phyloP scores from a whole-genome alignment of 2,888 invertebrate species.

The Allolobophora icterica region DNA sequence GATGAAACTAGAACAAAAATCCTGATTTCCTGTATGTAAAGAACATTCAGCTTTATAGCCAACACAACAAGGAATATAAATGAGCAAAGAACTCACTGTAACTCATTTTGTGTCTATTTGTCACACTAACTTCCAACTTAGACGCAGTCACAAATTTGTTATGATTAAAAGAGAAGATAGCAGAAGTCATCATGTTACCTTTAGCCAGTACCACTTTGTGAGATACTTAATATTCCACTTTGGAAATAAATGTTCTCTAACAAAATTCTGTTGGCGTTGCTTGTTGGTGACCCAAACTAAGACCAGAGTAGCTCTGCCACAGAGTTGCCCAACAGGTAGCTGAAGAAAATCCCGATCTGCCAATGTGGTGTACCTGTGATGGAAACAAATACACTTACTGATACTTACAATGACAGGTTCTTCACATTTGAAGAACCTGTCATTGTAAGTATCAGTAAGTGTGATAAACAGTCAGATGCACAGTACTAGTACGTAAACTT shows the following conservation, averaged over 20 bases:
- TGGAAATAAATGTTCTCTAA: conserved; percentile 76
- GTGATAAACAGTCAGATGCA: background rate
- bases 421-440: background rate
- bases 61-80: too few species aligned
- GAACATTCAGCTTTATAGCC: too few species aligned
- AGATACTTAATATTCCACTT: conserved; percentile 78
- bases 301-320: conserved; percentile 73
- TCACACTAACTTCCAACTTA: too few species aligned
- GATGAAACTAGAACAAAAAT: too few species aligned
- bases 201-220: conserved; percentile 87
- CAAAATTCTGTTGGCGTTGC: conserved; percentile 71
- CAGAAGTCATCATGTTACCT: conserved; percentile 68
- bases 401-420: background rate
- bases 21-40: too few species aligned
- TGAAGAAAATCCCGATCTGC: conserved; percentile 76
- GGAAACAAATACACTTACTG: background rate
- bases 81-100: too few species aligned
- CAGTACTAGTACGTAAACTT: background rate
- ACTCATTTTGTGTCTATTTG: too few species aligned
- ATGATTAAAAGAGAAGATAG: background rate
- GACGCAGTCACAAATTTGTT: too few species aligned
- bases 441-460: too few species aligned
- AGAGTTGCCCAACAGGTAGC: conserved; percentile 71
- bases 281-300: conserved; percentile 93
- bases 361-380: conserved; percentile 78